These are phyloP conservation scores for Papilio dardanus DNA, from an alignment of 1,140 invertebrate species.

Conservation along the genomic window DNA sequence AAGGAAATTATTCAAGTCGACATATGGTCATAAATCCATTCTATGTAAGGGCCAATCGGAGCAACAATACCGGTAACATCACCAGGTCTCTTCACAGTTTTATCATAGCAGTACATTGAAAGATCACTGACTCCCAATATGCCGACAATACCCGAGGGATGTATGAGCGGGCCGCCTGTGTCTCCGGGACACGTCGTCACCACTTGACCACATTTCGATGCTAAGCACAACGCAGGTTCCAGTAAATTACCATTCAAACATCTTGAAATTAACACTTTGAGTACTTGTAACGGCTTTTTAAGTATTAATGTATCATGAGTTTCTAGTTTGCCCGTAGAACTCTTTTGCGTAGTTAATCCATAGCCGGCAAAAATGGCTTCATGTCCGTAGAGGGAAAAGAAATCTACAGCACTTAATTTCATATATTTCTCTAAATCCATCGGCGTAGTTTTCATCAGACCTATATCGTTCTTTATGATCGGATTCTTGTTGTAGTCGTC, in stretches of 20 bases:
- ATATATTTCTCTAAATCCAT: neutral
- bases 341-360: constrained; percentile 1
- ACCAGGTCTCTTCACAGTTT: neutral
- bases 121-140: neutral
- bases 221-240: neutral
- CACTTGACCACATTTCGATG: too few relatives aligned
- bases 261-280: constrained; percentile 13
- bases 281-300: constrained; percentile 25
- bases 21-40: constrained; percentile 26
- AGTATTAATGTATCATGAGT: neutral
- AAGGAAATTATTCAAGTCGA: neutral
- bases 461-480: constrained; percentile 22
- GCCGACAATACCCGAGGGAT: constrained; percentile 20
- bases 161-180: constrained; percentile 25
- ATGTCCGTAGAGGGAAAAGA: constrained; percentile 25
- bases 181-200: neutral
- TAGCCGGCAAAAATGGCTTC: constrained; percentile 25
- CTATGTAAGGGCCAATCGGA: constrained; percentile 27
- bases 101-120: constrained; percentile 13
- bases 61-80: neutral
- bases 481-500: neutral
- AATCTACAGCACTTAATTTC: constrained; percentile 33
- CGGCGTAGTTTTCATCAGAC: constrained; percentile 8
- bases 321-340: neutral
- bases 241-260: neutral